Percentiles rank a stretch among this genome's conserved stretches.
Evolutionary conservation across 2,888 invertebrate genomes (phyloP).

Genomic region (Neoaliturus tenellus): DNA sequence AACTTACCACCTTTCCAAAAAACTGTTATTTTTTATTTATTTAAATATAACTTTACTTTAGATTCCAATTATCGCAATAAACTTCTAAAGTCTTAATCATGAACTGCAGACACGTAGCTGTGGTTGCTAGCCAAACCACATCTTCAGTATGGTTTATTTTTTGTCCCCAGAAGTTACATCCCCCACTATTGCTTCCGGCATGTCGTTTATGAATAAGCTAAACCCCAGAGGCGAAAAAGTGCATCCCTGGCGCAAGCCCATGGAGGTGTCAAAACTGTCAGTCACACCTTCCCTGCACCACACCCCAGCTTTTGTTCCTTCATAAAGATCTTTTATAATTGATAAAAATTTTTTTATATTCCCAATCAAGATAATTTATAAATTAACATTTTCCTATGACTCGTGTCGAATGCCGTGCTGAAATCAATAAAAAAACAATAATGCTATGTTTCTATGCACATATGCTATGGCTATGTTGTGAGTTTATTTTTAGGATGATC

Average conservation of each 20-base stretch:
- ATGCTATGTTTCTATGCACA: slow-evolving; percentile 56
- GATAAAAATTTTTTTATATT: slow-evolving; percentile 49
- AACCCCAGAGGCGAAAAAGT: slow-evolving; percentile 59
- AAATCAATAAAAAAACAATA: slow-evolving; percentile 59
- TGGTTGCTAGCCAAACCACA: too few species aligned
- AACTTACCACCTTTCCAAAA: too few species aligned
- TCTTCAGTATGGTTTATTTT: too few species aligned
- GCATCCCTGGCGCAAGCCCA: slow-evolving; percentile 62
- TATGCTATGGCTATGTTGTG: too few species aligned
- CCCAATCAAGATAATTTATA: slow-evolving; percentile 55
- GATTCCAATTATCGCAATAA: too few species aligned
- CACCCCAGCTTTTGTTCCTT: slow-evolving; percentile 43
- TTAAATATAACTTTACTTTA: too few species aligned
- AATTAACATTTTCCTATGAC: slow-evolving; percentile 57
- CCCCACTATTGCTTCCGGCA: slow-evolving; percentile 53
- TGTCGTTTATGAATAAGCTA: slow-evolving; percentile 53
- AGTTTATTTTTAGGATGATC: slow-evolving; percentile 55
- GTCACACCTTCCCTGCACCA: slow-evolving; percentile 54
- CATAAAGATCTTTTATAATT: slow-evolving; percentile 52
- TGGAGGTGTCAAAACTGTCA: slow-evolving; percentile 45
- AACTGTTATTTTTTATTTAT: too few species aligned
- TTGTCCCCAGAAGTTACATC: slow-evolving; percentile 53
- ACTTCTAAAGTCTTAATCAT: too few species aligned
- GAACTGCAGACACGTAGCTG: too few species aligned
- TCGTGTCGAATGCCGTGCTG: slow-evolving; percentile 61